Conservation (phyloP, 2,113 vertebrate species). For the Ceratotherium simum region DNA sequence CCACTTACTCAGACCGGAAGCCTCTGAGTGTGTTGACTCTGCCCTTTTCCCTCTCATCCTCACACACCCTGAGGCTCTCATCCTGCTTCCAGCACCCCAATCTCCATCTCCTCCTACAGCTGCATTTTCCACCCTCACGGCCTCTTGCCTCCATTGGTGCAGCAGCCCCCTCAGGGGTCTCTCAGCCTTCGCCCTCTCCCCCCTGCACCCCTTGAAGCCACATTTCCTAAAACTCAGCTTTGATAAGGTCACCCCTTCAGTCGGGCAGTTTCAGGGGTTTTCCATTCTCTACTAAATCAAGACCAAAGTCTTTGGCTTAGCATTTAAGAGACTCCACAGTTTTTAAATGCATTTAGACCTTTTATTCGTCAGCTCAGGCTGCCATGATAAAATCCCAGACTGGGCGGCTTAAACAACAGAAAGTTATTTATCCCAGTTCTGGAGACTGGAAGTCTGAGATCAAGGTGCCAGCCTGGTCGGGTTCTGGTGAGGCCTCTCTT, state of each 20-base stretch:
- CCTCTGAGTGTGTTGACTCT: rapidly evolving
- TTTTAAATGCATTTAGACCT: background rate
- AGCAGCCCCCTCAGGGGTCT: rapidly evolving
- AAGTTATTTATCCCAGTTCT: background rate
- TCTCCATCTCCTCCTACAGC: background rate
- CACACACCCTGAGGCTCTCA: background rate
- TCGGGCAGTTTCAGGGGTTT: background rate
- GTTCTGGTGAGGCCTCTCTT: background rate
- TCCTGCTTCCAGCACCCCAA: background rate
- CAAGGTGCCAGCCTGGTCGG: rapidly evolving
- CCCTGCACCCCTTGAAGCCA: background rate
- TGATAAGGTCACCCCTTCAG: background rate
- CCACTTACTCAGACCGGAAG: background rate
- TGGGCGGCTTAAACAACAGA: background rate
- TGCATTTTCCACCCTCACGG: rapidly evolving
- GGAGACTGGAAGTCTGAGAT: background rate
- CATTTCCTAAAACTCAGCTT: background rate
- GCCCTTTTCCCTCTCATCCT: background rate
- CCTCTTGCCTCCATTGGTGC: rapidly evolving
- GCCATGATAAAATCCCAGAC: too few species aligned
- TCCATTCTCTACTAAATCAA: background rate
- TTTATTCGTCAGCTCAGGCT: too few species aligned
- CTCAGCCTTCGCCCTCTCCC: background rate
- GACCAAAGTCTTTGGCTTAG: background rate
- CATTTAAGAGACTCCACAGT: rapidly evolving